Conservation (phyloP, 2,797 vertebrate species). For the Rhadinocentrus ornatus region DNA sequence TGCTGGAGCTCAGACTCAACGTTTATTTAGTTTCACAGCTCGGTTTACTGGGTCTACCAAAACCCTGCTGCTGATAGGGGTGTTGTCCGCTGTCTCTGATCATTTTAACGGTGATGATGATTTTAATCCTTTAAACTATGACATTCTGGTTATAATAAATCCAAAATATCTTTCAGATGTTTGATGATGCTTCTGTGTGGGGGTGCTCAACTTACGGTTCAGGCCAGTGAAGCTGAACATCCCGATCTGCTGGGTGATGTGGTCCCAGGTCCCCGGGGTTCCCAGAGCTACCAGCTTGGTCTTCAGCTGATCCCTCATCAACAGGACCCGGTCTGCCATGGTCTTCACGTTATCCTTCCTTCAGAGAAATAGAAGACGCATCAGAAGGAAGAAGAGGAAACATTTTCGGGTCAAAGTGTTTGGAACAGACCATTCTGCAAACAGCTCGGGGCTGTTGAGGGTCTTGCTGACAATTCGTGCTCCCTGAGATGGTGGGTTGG, state of each 20-base stretch:
- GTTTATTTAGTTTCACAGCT: too few species aligned
- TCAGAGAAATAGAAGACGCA: accelerated
- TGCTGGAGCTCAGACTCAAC: too few species aligned
- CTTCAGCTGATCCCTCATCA: slow-evolving; percentile 93
- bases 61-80: too few species aligned
- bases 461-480: slow-evolving; percentile 91
- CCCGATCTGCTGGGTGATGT: slow-evolving; percentile 97
- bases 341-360: slow-evolving; percentile 97
- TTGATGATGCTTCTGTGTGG: background rate
- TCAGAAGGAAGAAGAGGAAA: background rate
- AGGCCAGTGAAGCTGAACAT: slow-evolving; percentile 99
- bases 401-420: background rate
- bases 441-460: slow-evolving; percentile 89
- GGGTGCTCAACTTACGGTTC: slow-evolving; percentile 86
- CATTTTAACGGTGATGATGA: too few species aligned
- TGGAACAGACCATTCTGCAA: slow-evolving; percentile 88
- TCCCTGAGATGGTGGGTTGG: slow-evolving; percentile 95
- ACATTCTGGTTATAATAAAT: too few species aligned
- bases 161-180: too few species aligned
- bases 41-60: too few species aligned
- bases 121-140: too few species aligned
- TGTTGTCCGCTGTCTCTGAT: too few species aligned
- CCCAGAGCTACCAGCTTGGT: slow-evolving; percentile 87
- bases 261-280: slow-evolving; percentile 95
- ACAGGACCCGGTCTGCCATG: slow-evolving; percentile 93